Conservation (phyloP, 1,140 invertebrate genomes). For the Drosophila jambulina region DNA sequence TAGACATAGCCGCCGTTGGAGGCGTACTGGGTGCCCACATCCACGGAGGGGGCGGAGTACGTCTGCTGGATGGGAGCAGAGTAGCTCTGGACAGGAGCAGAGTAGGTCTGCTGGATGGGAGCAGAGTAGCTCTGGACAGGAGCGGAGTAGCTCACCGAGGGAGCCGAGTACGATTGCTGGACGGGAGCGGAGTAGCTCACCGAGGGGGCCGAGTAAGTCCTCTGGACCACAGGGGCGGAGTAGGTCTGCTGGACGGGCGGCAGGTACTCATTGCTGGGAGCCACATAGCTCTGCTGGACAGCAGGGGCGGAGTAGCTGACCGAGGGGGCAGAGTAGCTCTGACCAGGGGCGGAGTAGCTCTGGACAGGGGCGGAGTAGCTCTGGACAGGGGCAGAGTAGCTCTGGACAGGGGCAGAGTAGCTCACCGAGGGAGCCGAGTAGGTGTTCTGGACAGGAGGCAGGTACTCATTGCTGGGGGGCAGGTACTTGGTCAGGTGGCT, state of each 20-base stretch:
- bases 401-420: slow-evolving; percentile 29
- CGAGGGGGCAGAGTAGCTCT: too few relatives aligned
- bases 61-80: slow-evolving; percentile 51
- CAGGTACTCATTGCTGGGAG: too few relatives aligned
- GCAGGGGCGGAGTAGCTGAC: slow-evolving; percentile 38
- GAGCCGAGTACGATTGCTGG: slow-evolving; percentile 38
- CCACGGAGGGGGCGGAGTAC: slow-evolving; percentile 62
- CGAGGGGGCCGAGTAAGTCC: slow-evolving; percentile 35
- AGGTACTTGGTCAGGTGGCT: slow-evolving; percentile 76
- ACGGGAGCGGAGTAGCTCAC: slow-evolving; percentile 39
- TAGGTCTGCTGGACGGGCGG: slow-evolving; percentile 23
- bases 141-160: slow-evolving; percentile 38
- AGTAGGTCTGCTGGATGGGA: slow-evolving; percentile 36
- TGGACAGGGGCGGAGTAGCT: slow-evolving; percentile 38
- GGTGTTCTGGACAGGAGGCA: slow-evolving; percentile 57
- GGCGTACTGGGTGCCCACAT: slow-evolving; percentile 79
- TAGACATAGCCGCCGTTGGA: slow-evolving; percentile 82
- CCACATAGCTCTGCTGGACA: too few relatives aligned
- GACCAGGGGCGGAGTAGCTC: slow-evolving; percentile 24
- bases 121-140: slow-evolving; percentile 47
- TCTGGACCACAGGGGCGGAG: slow-evolving; percentile 19
- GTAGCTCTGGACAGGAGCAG: slow-evolving; percentile 54
- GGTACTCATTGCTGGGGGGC: slow-evolving; percentile 70
- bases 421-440: slow-evolving; percentile 46
- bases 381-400: slow-evolving; percentile 26